Conservation (phyloP, 2,113 vertebrate genomes). For the Dicaeum eximium region DNA sequence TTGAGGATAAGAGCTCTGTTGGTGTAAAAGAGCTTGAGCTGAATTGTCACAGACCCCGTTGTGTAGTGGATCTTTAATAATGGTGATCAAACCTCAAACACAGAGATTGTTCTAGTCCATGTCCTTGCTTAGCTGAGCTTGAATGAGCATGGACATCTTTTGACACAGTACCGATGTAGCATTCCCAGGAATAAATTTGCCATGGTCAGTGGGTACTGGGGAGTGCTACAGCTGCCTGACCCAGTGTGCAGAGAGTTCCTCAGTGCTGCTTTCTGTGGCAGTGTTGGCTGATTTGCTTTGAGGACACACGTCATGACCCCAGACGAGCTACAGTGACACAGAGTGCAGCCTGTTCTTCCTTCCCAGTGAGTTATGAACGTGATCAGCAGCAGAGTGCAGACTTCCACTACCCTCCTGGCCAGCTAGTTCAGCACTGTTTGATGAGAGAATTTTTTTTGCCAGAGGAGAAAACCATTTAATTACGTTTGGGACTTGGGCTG, state of each 20-base stretch:
- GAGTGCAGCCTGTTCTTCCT: not conserved
- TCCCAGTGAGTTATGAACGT: not conserved
- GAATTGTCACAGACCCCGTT: not conserved
- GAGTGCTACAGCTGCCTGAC: not conserved
- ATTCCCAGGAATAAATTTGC: not conserved
- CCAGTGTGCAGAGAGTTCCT: not conserved
- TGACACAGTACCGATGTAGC: accelerated
- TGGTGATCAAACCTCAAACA: not conserved
- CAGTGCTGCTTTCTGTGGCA: not conserved
- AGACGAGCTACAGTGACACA: not conserved
- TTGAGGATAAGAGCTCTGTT: not conserved
- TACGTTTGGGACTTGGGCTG: not conserved
- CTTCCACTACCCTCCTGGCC: not conserved
- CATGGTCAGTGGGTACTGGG: not conserved
- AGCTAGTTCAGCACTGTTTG: not conserved
- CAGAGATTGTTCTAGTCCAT: not conserved
- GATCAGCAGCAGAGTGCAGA: not conserved
- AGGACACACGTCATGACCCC: not conserved
- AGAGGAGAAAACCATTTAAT: not conserved
- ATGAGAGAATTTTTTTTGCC: not conserved
- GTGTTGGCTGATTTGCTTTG: not conserved
- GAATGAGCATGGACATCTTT: not conserved
- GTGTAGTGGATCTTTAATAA: not conserved
- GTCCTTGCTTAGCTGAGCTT: not conserved
- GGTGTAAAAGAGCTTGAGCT: not conserved